Conservation (phyloP, 1,140 invertebrate genomes). For the Drosophila seguyi region DNA sequence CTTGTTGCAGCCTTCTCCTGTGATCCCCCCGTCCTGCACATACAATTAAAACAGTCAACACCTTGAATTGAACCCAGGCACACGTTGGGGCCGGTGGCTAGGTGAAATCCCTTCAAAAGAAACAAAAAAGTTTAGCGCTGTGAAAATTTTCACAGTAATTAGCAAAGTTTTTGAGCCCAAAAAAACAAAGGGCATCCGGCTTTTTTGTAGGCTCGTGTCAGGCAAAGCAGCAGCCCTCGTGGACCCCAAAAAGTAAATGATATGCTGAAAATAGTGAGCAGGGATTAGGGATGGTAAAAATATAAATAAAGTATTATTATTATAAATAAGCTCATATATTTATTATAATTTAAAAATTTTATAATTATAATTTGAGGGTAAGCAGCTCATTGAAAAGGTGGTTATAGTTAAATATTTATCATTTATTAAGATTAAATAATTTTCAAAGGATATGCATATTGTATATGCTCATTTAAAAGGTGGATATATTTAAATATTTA, state of each 20-base stretch:
- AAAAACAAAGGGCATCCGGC: slow-evolving; percentile 69
- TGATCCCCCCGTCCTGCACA: slow-evolving; percentile 1
- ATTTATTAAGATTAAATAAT: no score
- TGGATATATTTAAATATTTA: no score
- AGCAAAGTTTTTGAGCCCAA: slow-evolving; percentile 78
- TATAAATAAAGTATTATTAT: no score
- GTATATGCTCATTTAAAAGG: no score
- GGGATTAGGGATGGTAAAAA: neutral
- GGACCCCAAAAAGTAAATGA: slow-evolving; percentile 54
- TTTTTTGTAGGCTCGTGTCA: slow-evolving; percentile 37
- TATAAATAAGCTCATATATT: no score
- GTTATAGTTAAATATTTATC: no score
- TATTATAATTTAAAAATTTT: no score
- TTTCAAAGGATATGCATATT: no score
- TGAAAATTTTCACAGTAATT: slow-evolving; percentile 81
- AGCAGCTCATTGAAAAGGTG: no score
- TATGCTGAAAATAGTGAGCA: slow-evolving; percentile 41
- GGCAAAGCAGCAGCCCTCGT: slow-evolving; percentile 37
- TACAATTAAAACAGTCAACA: slow-evolving; percentile 77
- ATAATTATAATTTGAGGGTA: no score
- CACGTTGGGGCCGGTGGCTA: slow-evolving; percentile 2
- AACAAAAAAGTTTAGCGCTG: slow-evolving; percentile 67
- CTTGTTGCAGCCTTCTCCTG: slow-evolving; percentile 3
- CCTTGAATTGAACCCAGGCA: slow-evolving; percentile 63
- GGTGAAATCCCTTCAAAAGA: slow-evolving; percentile 29